phyloP scores from a whole-genome alignment of 2,113 vertebrate species.

The Festucalex cinctus region DNA sequence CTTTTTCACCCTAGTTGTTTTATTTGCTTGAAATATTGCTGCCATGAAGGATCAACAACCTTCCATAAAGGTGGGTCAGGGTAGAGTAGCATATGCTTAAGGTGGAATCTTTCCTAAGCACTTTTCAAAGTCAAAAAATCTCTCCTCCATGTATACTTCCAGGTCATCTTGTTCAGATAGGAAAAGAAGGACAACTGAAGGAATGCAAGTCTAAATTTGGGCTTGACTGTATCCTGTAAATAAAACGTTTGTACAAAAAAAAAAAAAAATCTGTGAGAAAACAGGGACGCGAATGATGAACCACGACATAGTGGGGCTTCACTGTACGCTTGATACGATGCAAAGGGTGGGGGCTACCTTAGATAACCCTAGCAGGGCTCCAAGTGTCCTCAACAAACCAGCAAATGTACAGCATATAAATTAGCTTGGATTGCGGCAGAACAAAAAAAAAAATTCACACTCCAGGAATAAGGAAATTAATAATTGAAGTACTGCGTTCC shows the following conservation, averaged over 20 bases:
- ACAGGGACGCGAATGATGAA: neutral
- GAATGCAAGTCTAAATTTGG: neutral
- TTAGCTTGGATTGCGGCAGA: neutral
- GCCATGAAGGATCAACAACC: too few relatives aligned
- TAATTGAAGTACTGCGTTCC: conserved; percentile 7
- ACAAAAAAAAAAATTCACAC: neutral
- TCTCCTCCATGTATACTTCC: too few relatives aligned
- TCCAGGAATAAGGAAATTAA: conserved; percentile 1
- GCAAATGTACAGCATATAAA: neutral
- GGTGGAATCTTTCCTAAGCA: too few relatives aligned
- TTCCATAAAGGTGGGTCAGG: too few relatives aligned
- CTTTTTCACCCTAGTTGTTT: too few relatives aligned
- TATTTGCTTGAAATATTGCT: too few relatives aligned
- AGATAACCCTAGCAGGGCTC: conserved; percentile 19
- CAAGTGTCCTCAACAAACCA: conserved; percentile 13
- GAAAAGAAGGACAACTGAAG: too few relatives aligned
- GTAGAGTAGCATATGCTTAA: too few relatives aligned
- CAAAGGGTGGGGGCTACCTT: conserved; percentile 15
- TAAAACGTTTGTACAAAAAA: too few relatives aligned
- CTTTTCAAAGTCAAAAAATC: too few relatives aligned
- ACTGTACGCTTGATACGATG: neutral
- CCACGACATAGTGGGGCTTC: neutral
- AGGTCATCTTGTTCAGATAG: too few relatives aligned
- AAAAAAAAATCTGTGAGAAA: too few relatives aligned
- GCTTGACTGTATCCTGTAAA: neutral